Base-by-base conservation (phyloP, 2,113 vertebrate genomes). In the Plecotus auritus region DNA sequence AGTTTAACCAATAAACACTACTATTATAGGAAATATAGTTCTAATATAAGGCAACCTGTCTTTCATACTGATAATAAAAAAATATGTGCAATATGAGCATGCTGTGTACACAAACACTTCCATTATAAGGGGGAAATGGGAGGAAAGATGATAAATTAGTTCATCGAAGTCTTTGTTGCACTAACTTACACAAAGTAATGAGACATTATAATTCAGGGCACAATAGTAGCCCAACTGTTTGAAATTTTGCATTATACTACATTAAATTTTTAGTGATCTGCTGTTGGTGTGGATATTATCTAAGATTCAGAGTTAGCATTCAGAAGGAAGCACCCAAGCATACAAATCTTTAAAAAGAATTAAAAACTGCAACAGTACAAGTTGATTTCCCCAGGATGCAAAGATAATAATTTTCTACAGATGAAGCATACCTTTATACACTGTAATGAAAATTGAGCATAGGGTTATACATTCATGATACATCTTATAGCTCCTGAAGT, bases 401-500 rank as follows among this genome's bases (percentile, higher is more conserved):
- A 94, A 73, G 66, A 95, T 67, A 97, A 94, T 97, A 91, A 95
- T 97, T 97, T 97, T 85, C 59, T 82, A 70, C n/a, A 87, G 74
- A 93, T 72, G 82, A 97, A 82, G 28, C 88, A 90, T 77, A 97
- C 17, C 93, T 98, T 92, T 83, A 86, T 85, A 30, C 6, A 90
- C 35, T 86, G 56, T 69, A 80, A 59, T 96, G 83, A 98, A 98
- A 98, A 98, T 96, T 96, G 97, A 54, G 74, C 74, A 67, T 69
- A 51, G 35, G 80, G 59, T 73, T 98, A 95, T 91, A 93, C 78
- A 95, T 98, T 98, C 96, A 90, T 85, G 80, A 89, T 96, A 94
- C 0, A 86, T 85, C 94, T 98, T 96, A 42, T 95, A 84, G 70
- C 73, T 98, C 85, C 89, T 97, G 74, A 96, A 96, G 61, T 85